These are phyloP conservation scores for Zaprionus africanus DNA, from an alignment of 1,140 invertebrate genomes.

Conservation along the genomic window DNA sequence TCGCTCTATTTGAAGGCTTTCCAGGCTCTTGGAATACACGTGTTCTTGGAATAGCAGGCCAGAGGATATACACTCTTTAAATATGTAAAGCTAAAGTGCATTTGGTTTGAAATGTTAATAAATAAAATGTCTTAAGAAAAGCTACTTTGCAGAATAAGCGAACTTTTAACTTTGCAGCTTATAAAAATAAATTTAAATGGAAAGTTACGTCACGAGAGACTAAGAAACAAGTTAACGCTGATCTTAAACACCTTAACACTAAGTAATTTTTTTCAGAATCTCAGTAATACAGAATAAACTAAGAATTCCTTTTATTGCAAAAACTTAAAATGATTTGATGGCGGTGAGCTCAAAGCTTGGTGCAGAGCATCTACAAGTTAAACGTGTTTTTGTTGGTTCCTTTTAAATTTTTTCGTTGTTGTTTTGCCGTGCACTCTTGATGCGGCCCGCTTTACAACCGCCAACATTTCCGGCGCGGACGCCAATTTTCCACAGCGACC, in stretches of 20 bases:
- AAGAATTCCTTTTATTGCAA: neutral
- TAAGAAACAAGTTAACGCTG: too few relatives aligned
- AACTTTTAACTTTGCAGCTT: too few relatives aligned
- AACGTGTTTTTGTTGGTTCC: neutral
- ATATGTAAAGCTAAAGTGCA: too few relatives aligned
- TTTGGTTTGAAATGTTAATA: too few relatives aligned
- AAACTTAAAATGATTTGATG: neutral
- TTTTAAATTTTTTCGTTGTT: conserved; percentile 19
- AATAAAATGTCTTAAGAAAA: too few relatives aligned
- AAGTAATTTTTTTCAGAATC: neutral
- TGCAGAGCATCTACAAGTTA: neutral
- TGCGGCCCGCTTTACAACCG: conserved; percentile 41
- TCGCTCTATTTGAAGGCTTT: neutral
- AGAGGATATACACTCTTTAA: too few relatives aligned
- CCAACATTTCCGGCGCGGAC: conserved; percentile 71
- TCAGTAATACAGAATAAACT: neutral
- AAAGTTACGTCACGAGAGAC: too few relatives aligned
- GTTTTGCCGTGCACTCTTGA: conserved; percentile 46
- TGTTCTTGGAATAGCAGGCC: too few relatives aligned
- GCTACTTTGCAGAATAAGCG: too few relatives aligned
- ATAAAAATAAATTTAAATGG: too few relatives aligned
- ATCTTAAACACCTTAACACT: too few relatives aligned
- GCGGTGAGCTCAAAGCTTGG: neutral
- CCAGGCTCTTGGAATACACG: neutral
- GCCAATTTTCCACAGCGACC: conserved; percentile 74